Evolutionary conservation across 1,140 invertebrate genomes (phyloP).

Genomic region (Venturia canescens): DNA sequence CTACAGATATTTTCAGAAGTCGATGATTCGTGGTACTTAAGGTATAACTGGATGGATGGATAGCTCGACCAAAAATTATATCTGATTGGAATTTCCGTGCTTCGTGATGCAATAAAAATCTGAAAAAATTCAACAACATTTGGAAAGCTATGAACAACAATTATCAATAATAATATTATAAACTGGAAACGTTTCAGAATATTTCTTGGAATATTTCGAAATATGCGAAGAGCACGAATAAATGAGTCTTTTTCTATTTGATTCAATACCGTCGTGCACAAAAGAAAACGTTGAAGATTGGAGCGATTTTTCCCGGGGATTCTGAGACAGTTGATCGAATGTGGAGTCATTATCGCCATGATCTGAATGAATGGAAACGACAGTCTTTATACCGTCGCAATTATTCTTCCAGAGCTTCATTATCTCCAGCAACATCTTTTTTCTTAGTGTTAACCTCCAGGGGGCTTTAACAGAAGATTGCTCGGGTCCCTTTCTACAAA

Average conservation of each 20-base stretch:
- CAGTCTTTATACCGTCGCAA: background rate
- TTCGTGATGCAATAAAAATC: too few relatives aligned
- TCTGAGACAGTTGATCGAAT: background rate
- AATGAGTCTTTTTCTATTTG: background rate
- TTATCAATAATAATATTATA: too few relatives aligned
- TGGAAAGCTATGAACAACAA: too few relatives aligned
- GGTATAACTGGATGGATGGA: too few relatives aligned
- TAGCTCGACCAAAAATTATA: too few relatives aligned
- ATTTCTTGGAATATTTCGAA: background rate
- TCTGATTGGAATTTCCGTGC: too few relatives aligned
- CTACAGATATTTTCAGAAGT: background rate
- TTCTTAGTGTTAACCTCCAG: background rate
- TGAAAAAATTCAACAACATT: too few relatives aligned
- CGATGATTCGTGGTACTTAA: too few relatives aligned
- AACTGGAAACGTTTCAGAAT: background rate
- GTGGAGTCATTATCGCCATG: background rate
- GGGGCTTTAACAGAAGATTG: slow-evolving; percentile 5
- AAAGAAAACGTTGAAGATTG: background rate
- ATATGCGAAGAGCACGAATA: background rate
- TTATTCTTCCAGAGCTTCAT: background rate
- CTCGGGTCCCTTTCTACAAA: slow-evolving; percentile 6
- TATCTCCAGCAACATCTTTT: background rate
- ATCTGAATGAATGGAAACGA: background rate
- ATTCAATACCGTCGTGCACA: background rate
- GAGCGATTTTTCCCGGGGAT: background rate